Conservation (phyloP, 2,797 vertebrate species). For the Acipenser transmontanus region DNA sequence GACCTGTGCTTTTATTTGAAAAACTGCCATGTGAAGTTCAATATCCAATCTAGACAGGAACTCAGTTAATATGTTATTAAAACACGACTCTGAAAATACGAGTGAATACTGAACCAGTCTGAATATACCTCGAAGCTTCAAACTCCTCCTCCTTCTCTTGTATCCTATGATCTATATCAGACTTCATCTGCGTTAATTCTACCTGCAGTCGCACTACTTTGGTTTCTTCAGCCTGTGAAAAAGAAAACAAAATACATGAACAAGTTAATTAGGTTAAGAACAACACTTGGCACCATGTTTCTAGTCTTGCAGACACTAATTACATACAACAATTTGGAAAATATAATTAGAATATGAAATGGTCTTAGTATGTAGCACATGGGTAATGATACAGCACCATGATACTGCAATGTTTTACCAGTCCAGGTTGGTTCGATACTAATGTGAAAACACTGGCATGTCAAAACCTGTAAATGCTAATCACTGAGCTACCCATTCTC, state of each 20-base stretch:
- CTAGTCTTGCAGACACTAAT: too few relatives aligned
- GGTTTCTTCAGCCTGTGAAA: constrained; percentile 62
- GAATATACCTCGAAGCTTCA: constrained; percentile 55
- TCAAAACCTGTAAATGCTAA: too few relatives aligned
- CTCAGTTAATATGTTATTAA: neutral
- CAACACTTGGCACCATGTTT: neutral
- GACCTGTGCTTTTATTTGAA: neutral
- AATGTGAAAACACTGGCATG: too few relatives aligned
- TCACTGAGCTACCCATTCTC: too few relatives aligned
- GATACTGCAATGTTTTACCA: too few relatives aligned
- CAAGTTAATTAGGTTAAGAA: neutral
- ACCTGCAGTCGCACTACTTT: constrained; percentile 69
- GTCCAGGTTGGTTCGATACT: too few relatives aligned
- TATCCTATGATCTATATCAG: constrained; percentile 60
- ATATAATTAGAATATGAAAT: too few relatives aligned
- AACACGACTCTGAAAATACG: constrained; percentile 31
- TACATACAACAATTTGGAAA: too few relatives aligned
- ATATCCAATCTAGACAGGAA: neutral
- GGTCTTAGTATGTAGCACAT: too few relatives aligned
- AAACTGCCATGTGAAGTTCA: too few relatives aligned
- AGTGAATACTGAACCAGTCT: constrained; percentile 1
- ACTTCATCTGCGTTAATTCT: constrained; percentile 66
- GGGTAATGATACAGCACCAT: too few relatives aligned
- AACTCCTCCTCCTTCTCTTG: constrained; percentile 74
- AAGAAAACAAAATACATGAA: neutral